Percentiles rank a stretch among this genome's conserved stretches.
Conservation (phyloP, 2,797 vertebrate genomes). For the Cyprinella venusta region DNA sequence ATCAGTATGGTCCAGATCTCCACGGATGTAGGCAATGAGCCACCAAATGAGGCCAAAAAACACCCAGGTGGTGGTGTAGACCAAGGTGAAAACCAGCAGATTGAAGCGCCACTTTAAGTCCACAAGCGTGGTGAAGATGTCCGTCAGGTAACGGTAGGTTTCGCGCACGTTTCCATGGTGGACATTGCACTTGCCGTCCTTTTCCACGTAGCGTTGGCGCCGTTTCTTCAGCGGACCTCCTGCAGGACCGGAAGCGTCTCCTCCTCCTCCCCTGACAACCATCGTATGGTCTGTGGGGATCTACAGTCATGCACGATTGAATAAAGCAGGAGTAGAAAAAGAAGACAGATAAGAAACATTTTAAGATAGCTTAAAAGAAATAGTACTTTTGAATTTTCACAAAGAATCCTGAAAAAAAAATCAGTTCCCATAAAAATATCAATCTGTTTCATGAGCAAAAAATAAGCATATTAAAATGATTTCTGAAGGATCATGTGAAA, state of each 20-base stretch:
- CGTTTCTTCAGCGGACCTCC: conserved; percentile 53
- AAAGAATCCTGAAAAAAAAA: neutral
- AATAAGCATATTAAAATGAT: neutral
- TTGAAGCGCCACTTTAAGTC: conserved; percentile 69
- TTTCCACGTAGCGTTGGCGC: conserved; percentile 67
- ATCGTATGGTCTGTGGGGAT: conserved; percentile 64
- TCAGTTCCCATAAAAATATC: neutral
- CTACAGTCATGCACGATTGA: conserved; percentile 41
- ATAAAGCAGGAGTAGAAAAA: neutral
- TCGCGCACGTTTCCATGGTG: conserved; percentile 68
- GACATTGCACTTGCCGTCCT: conserved; percentile 70
- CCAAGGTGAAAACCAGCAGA: conserved; percentile 67
- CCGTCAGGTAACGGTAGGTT: conserved; percentile 66
- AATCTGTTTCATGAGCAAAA: neutral
- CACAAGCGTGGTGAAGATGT: conserved; percentile 70
- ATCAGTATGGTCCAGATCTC: conserved; percentile 65
- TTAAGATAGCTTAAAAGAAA: neutral
- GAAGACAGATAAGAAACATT: neutral
- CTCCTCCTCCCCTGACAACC: conserved; percentile 50
- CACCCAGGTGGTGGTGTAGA: conserved; percentile 68
- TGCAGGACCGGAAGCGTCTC: neutral
- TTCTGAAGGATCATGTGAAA: neutral
- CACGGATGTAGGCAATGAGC: conserved; percentile 66
- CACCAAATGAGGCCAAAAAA: conserved; percentile 69
- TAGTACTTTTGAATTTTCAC: neutral